A percentile compares a stretch with the other conserved stretches of the same genome.
phyloP scores from a whole-genome alignment of 2,113 vertebrate species.

The Anoura caudifer region DNA sequence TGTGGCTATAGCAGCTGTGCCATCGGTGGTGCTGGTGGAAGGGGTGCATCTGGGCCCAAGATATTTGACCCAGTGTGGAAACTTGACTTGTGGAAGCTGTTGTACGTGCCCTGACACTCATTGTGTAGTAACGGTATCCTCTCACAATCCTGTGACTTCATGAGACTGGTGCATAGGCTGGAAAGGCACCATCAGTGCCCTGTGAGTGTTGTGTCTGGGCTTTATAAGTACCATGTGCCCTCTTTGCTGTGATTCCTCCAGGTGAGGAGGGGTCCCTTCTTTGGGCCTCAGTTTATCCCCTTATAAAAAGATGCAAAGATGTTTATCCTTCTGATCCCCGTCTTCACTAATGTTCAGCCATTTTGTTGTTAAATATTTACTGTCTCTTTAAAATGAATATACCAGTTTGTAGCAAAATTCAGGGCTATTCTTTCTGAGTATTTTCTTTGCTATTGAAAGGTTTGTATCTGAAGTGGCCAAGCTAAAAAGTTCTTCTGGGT shows the following conservation, averaged over 20 bases:
- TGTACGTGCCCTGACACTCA: neutral
- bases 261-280: neutral
- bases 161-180: neutral
- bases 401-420: neutral
- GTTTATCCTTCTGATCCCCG: neutral
- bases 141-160: neutral
- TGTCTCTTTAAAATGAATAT: neutral
- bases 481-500: neutral
- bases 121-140: neutral
- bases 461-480: neutral
- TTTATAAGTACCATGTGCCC: neutral
- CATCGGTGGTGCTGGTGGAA: neutral
- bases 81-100: neutral
- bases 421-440: neutral
- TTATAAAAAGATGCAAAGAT: neutral
- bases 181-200: neutral
- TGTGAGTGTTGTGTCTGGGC: neutral
- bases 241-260: neutral
- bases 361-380: neutral
- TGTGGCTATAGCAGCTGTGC: neutral
- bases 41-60: neutral
- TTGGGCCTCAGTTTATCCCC: neutral
- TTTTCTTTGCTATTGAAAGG: neutral
- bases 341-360: neutral
- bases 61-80: conserved; percentile 5